Base-by-base conservation (phyloP, 53 echinoderm and acorn worm species). In the Temnopleurus reevesii region DNA sequence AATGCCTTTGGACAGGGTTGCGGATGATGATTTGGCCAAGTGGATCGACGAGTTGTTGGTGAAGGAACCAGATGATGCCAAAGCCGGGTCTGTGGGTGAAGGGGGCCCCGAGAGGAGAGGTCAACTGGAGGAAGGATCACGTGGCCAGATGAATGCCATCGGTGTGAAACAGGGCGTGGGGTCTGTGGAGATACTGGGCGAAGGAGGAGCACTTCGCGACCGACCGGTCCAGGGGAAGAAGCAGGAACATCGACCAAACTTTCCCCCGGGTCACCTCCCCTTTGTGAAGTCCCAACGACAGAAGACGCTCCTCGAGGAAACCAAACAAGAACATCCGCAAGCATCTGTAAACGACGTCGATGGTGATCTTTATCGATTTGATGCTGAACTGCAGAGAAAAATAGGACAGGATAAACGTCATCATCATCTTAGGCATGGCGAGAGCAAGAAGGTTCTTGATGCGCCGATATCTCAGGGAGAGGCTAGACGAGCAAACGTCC, bases 401-500 rank as follows among this genome's bases (percentile, higher is more conserved):
- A 5, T n/a, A n/a, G 17, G 8, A 8, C 45, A 38, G 3, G 76
- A 41, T 4, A 1, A 4, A 2, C 2, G 8, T 8, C 8, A 77
- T 26, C 46, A 13, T 13, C 4, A 24, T 9, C 47, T 1, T 2
- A 28, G 47, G 23, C 45, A 55, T 13, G 54, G 35, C 24, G 8
- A 12, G 8, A 35, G 18, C 27, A 21, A 25, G 18, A 34, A 21
- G 0, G 49, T 24, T 23, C 21, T 4, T 44, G 26, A 47, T n/a
- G 5, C 36, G 12, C 23, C 29, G 31, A 21, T 19, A 4, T 12
- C 28, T 55, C 46, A 85, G 28, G 38, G 21, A 13, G 45, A 2
- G 26, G 18, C 59, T 26, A 61, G 12, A 12, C 7, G 86, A 17
- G 71, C 33, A 6, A 87, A 87, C 29, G 88, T 95, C 15, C 46